These are phyloP conservation scores for Pleuronectes platessa DNA, from an alignment of 2,113 vertebrate species.

Conservation along the genomic window DNA sequence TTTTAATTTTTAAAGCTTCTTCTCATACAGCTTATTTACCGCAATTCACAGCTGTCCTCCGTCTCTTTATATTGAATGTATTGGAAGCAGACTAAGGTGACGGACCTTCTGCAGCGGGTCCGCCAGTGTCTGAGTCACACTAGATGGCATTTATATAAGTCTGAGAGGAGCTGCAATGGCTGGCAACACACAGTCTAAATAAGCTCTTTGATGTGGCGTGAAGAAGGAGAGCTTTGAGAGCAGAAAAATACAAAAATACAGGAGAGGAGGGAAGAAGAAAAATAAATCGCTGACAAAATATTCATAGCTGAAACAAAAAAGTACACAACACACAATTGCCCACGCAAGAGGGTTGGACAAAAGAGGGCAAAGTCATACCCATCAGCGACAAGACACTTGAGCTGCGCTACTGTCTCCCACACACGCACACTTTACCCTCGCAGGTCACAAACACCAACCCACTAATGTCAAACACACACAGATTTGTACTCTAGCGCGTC, in stretches of 20 bases:
- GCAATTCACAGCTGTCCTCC: not conserved
- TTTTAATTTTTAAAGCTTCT: conserved; percentile 16
- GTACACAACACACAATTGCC: conserved; percentile 44
- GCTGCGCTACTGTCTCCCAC: conserved; percentile 58
- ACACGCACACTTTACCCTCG: conserved; percentile 31
- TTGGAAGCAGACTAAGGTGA: conserved; percentile 29
- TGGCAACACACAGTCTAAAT: conserved; percentile 41
- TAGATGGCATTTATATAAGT: conserved; percentile 53
- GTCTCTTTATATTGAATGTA: conserved; percentile 17
- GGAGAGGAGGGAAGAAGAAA: not conserved
- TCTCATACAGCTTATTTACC: conserved; percentile 5
- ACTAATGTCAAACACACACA: conserved; percentile 18
- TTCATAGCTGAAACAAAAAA: conserved; percentile 12
- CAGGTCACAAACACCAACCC: conserved; percentile 46
- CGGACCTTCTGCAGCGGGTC: conserved; percentile 23
- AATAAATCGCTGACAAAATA: conserved; percentile 38
- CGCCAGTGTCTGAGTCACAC: conserved; percentile 51
- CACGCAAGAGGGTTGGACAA: conserved; percentile 58
- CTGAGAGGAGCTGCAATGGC: conserved; percentile 50
- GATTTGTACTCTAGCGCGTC: not conserved
- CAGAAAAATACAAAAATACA: not conserved
- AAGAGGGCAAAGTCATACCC: conserved; percentile 56
- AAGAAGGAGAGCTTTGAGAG: not conserved
- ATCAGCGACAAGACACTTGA: conserved; percentile 58
- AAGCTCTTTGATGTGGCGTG: conserved; percentile 39